Evolutionary conservation across 1,140 invertebrate species (phyloP), one percentile per base, ranked within the genome.

Genomic region (Oscheius sp.): DNA sequence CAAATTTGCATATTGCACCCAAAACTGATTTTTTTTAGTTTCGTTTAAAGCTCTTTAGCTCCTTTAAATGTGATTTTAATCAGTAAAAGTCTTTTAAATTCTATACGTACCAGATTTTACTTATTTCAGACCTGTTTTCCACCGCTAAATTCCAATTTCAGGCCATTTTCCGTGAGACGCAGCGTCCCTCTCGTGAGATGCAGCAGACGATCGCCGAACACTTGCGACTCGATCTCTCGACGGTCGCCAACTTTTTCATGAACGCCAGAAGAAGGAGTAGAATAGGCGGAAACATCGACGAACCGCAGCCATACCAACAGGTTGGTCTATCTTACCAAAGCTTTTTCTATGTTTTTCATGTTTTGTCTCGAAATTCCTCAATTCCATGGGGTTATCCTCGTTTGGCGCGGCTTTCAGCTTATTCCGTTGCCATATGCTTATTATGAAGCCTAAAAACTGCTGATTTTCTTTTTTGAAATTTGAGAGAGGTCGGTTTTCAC

Each of bases 181-280:
- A 98, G 87, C 89, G 96, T 85, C 96, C 96, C 77, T 96, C 93
- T 76, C 97, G 98, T 87, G 96, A 99, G 88, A 98, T 99, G 95
- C 95, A 98, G 88, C 94, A 97, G 79, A 98, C 95, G 76, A 98
- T 99, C 87, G 94, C 95, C 35, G 89, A 95, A 78, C 95, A 98
- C 85, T 88, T 98, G 78, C 94, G 95, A 74, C 89, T 99, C 71
- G 95, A 98, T 85, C 94, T 96, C 20, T 96, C 94, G 34, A 99
- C 96, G 26, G 95, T 99, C 23, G 95, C 95, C 34, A 99, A 99
- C 86, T 99, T 98, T 89, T 99, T 98, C 88, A 99, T 99, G 96
- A 99, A 99, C 86, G 95, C 95, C 28, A 88, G 95, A 62, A 89
- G 95, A 77, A 89, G 96, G 65, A 68, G 73, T 13, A 42, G 77